Percentiles rank a stretch among this genome's conserved stretches.
These are phyloP conservation scores for Monarcha castaneiventris DNA, from an alignment of 2,113 vertebrate species.

Conservation along the genomic window DNA sequence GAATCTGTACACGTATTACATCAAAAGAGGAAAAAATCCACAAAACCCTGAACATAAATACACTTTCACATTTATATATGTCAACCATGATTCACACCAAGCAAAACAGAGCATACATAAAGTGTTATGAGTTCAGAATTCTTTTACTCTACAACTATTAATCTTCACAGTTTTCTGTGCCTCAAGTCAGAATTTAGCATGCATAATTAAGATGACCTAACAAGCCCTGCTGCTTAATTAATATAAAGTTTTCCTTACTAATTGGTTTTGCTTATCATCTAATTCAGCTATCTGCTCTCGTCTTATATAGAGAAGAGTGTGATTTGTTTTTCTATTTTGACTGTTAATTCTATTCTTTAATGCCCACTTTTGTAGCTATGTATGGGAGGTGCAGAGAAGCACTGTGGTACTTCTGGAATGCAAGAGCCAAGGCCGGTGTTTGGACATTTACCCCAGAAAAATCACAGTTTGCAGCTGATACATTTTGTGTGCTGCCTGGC, in stretches of 20 bases:
- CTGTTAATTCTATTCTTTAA: constrained; percentile 47
- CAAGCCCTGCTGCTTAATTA: constrained; percentile 78
- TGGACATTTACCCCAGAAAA: neutral
- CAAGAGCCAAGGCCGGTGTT: neutral
- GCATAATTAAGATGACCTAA: constrained; percentile 83
- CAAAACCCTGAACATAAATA: neutral
- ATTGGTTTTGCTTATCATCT: constrained; percentile 78
- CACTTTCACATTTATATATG: neutral
- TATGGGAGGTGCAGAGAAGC: neutral
- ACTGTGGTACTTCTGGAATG: neutral
- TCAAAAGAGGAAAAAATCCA: neutral
- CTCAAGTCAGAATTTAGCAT: constrained; percentile 78
- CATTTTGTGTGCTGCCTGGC: neutral
- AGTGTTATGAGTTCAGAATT: constrained; percentile 59
- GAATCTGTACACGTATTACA: neutral
- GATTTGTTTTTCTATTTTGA: constrained; percentile 32
- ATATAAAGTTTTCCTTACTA: constrained; percentile 78
- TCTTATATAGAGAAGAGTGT: constrained; percentile 62
- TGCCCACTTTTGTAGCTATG: neutral
- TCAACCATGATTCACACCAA: neutral
- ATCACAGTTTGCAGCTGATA: neutral
- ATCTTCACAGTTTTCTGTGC: constrained; percentile 68
- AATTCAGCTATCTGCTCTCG: constrained; percentile 74
- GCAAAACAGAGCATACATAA: constrained; percentile 46
- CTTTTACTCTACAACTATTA: constrained; percentile 67